Percentiles rank a stretch among this genome's conserved stretches.
Conservation (phyloP, 30 jellyfish, hydroid and myxozoan genomes). For the Pseudorhiza aurosa region DNA sequence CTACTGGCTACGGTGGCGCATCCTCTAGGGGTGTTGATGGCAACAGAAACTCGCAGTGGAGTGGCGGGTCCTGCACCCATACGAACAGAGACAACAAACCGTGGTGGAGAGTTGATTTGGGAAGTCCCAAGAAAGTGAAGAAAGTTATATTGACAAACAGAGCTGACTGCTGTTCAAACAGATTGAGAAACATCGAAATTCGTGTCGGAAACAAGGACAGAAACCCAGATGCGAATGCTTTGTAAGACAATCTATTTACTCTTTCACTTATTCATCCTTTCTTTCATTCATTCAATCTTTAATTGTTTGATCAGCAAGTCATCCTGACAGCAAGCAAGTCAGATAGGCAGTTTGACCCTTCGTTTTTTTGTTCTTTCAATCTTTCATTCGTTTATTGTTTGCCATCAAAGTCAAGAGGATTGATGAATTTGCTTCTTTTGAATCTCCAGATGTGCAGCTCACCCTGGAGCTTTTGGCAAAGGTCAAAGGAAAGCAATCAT, state of each 20-base stretch:
- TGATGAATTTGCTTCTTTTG: too few relatives aligned
- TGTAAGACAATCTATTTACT: constrained; percentile 27
- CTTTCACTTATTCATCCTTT: too few relatives aligned
- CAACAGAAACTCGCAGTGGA: constrained; percentile 56
- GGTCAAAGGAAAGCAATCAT: constrained; percentile 36
- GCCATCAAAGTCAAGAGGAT: too few relatives aligned
- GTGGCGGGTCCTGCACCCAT: constrained; percentile 66
- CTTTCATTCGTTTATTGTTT: not conserved
- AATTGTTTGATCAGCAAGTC: too few relatives aligned
- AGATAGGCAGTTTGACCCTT: not conserved
- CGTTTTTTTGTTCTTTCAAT: not conserved
- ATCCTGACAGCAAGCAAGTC: not conserved
- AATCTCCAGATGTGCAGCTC: constrained; percentile 24
- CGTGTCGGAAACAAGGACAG: constrained; percentile 50
- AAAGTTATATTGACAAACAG: constrained; percentile 41
- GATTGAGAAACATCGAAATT: constrained; percentile 42
- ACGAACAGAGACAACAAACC: constrained; percentile 51
- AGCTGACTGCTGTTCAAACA: constrained; percentile 38
- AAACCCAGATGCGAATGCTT: constrained; percentile 22
- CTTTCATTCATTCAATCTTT: too few relatives aligned
- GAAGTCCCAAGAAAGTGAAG: constrained; percentile 37
- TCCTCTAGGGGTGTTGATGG: constrained; percentile 70
- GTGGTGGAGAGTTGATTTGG: constrained; percentile 79
- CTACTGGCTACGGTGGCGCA: constrained; percentile 52
- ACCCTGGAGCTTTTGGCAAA: constrained; percentile 52